These are phyloP conservation scores for Spodoptera litura DNA, from an alignment of 1,140 invertebrate genomes.

Conservation along the genomic window DNA sequence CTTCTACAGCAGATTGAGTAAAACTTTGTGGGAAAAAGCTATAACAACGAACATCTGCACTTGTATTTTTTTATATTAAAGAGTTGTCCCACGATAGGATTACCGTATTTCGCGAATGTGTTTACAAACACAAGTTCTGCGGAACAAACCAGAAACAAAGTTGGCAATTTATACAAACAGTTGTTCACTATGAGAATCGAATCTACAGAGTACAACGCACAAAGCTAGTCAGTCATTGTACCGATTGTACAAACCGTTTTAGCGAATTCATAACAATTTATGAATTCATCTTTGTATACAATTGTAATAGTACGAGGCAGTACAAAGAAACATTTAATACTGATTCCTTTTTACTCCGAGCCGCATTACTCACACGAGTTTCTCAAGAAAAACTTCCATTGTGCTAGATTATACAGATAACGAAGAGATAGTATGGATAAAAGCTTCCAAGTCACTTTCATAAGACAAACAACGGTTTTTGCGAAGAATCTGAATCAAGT, in stretches of 20 bases:
- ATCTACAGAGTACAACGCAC: no score
- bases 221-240: no score
- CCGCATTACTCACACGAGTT: background rate
- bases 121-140: no score
- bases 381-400: slow-evolving; percentile 1
- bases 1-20: background rate
- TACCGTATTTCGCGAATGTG: no score
- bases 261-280: no score
- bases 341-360: background rate
- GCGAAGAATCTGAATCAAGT: no score
- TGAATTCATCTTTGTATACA: background rate
- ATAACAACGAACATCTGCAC: slow-evolving; percentile 7
- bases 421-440: background rate
- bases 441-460: background rate
- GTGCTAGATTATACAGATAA: background rate
- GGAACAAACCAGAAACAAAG: no score
- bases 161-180: no score
- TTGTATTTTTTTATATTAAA: background rate
- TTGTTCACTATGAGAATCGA: no score
- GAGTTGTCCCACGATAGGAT: no score
- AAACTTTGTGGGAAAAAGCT: slow-evolving; percentile 15
- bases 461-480: no score
- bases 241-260: no score
- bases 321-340: background rate
- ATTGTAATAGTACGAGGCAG: background rate